These are phyloP conservation scores for Anhinga anhinga DNA, from an alignment of 2,113 vertebrate species.

Conservation along the genomic window DNA sequence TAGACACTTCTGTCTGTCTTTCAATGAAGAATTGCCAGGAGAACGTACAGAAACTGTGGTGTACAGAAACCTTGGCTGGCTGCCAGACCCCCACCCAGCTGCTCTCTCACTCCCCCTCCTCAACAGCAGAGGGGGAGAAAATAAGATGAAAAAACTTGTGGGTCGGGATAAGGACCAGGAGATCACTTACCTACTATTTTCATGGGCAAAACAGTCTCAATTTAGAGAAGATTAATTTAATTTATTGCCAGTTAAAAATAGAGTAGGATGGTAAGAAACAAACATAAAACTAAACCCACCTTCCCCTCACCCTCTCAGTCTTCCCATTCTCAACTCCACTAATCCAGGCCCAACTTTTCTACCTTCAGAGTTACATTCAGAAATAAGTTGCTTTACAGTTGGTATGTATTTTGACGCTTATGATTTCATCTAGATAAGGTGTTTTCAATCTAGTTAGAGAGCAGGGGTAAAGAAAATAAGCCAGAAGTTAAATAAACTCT, in stretches of 20 bases:
- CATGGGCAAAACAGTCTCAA: background rate
- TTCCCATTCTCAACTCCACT: background rate
- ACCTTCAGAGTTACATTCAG: background rate
- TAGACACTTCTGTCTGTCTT: background rate
- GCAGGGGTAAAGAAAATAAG: background rate
- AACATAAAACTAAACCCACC: background rate
- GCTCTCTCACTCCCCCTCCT: background rate
- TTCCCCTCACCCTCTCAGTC: rapidly evolving
- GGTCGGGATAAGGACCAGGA: background rate
- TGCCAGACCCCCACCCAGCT: background rate
- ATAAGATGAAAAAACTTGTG: background rate
- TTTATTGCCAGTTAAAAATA: background rate
- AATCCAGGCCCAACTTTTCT: background rate
- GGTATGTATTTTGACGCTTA: background rate
- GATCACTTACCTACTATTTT: background rate
- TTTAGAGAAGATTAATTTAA: background rate
- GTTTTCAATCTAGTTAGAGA: background rate
- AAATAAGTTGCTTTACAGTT: background rate
- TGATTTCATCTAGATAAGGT: background rate
- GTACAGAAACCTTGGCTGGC: background rate
- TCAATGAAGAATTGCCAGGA: background rate
- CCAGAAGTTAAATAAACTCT: background rate
- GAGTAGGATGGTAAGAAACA: background rate
- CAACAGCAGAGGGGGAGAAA: background rate
- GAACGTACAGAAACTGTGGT: background rate